These are phyloP conservation scores for Lutjanus campechanus DNA, from an alignment of 2,797 vertebrate species.

Conservation along the genomic window DNA sequence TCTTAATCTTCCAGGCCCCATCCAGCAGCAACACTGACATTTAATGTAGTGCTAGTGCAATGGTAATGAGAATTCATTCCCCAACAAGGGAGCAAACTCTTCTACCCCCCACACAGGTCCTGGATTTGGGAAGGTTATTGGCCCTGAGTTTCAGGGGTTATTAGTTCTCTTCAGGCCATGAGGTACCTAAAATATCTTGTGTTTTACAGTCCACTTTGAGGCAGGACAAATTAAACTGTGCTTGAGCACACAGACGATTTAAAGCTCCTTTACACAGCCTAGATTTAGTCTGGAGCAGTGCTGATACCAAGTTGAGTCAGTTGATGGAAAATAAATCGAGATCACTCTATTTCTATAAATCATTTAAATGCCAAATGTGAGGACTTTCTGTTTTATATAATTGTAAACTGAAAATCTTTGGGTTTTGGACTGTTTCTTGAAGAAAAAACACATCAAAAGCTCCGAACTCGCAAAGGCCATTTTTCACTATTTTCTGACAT, in stretches of 20 bases:
- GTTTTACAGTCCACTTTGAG: slow-evolving; percentile 71
- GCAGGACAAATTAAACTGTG: slow-evolving; percentile 70
- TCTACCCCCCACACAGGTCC: slow-evolving; percentile 64
- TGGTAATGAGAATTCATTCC: slow-evolving; percentile 85
- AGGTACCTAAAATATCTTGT: slow-evolving; percentile 79
- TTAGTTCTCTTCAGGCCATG: slow-evolving; percentile 82
- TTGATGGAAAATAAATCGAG: slow-evolving; percentile 16
- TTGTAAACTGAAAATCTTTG: neutral
- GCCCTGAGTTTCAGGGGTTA: slow-evolving; percentile 78
- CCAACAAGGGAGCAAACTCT: slow-evolving; percentile 73
- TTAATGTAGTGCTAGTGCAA: slow-evolving; percentile 86
- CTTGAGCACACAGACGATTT: slow-evolving; percentile 62
- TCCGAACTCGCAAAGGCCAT: neutral
- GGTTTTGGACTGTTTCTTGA: neutral
- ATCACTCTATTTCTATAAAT: slow-evolving; percentile 3
- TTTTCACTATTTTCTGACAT: neutral
- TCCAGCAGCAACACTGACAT: slow-evolving; percentile 85
- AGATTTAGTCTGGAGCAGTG: slow-evolving; percentile 17
- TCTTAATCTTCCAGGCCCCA: slow-evolving; percentile 84
- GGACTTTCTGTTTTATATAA: neutral
- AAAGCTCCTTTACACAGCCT: slow-evolving; percentile 42
- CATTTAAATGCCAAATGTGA: slow-evolving; percentile 22
- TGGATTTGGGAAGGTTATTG: slow-evolving; percentile 79
- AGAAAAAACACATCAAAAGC: neutral
- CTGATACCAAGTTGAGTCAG: slow-evolving; percentile 9